Conservation (phyloP, 2,113 vertebrate genomes). For the Oreamnos americanus region DNA sequence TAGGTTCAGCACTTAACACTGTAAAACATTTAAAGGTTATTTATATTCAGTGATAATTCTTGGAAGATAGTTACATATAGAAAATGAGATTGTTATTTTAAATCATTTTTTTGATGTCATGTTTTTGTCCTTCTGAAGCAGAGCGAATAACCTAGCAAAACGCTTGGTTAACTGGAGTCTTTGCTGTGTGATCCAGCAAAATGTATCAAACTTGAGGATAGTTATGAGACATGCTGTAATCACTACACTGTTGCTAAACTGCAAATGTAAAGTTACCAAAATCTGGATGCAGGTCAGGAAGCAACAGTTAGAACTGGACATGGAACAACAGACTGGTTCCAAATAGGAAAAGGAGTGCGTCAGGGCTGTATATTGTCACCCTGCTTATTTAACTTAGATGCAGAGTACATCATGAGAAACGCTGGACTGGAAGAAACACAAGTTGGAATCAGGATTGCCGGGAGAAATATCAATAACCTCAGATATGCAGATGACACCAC, state of each 20-base stretch:
- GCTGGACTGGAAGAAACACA: too few species aligned
- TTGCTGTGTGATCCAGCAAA: conserved; percentile 6
- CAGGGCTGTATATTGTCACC: too few species aligned
- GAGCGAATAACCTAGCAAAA: conserved; percentile 3
- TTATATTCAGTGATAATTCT: conserved; percentile 20
- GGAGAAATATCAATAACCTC: too few species aligned
- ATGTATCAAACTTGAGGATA: not conserved
- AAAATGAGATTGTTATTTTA: not conserved
- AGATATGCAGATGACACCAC: too few species aligned
- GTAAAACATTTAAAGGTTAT: conserved; percentile 10
- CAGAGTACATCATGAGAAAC: too few species aligned
- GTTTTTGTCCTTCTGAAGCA: not conserved
- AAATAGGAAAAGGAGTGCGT: too few species aligned
- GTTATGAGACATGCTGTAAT: not conserved
- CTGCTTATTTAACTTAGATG: too few species aligned
- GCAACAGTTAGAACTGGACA: too few species aligned
- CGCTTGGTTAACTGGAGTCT: conserved; percentile 7
- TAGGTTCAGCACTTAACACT: not conserved
- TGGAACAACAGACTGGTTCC: too few species aligned
- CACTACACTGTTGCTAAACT: conserved; percentile 14
- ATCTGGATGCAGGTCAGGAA: too few species aligned
- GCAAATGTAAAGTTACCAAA: not conserved
- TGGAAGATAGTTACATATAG: not conserved
- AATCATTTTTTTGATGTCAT: not conserved
- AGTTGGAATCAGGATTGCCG: too few species aligned